A percentile compares a stretch with the other conserved stretches of the same genome.
phyloP scores from a whole-genome alignment of 2,113 vertebrate genomes.

The Trichechus manatus region DNA sequence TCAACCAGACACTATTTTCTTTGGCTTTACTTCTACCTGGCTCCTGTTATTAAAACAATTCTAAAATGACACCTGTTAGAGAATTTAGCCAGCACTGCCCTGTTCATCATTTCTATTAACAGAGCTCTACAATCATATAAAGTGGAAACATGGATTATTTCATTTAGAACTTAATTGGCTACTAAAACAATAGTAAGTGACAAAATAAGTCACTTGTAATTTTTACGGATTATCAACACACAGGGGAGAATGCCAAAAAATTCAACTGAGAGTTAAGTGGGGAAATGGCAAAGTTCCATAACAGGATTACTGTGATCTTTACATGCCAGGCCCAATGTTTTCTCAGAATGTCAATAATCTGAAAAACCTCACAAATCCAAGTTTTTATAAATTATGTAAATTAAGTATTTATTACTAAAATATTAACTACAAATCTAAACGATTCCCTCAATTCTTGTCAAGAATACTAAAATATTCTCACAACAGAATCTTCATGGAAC shows the following conservation, averaged over 20 bases:
- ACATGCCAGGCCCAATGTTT: background rate
- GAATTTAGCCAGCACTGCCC: background rate
- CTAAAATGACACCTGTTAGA: background rate
- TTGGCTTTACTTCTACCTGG: background rate
- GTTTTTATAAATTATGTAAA: background rate
- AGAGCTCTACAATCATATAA: background rate
- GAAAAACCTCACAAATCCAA: background rate
- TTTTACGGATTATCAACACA: constrained; percentile 66
- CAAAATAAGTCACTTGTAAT: constrained; percentile 49
- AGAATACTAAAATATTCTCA: constrained; percentile 5
- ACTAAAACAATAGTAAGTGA: constrained; percentile 62
- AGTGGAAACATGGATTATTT: constrained; percentile 48
- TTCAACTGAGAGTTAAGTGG: background rate
- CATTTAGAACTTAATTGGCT: constrained; percentile 56
- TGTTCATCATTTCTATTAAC: background rate
- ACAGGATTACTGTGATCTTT: background rate
- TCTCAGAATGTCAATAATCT: background rate
- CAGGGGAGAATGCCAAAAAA: constrained; percentile 20
- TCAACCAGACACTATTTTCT: background rate
- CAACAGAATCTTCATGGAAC: background rate
- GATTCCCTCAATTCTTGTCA: background rate
- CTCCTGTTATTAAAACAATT: background rate
- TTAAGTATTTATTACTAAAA: constrained; percentile 48
- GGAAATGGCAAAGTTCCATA: background rate
- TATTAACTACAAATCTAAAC: constrained; percentile 60